These are phyloP conservation scores for Sepiola atlantica DNA, from an alignment of 2,888 invertebrate genomes.

Conservation along the genomic window DNA sequence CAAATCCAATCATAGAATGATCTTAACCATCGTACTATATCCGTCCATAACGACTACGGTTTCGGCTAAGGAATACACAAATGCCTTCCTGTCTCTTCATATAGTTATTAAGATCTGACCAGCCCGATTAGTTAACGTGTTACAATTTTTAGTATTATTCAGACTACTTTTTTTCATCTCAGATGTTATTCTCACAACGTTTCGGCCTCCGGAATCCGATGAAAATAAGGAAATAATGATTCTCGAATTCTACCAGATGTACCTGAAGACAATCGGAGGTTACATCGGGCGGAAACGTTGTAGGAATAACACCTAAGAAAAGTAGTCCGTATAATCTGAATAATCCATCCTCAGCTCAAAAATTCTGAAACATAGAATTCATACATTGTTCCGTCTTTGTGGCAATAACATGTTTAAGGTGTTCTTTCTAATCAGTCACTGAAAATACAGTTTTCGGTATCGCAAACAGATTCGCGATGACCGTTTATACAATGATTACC, in stretches of 20 bases:
- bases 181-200: too few species aligned
- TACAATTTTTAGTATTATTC: too few species aligned
- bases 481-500: constrained; percentile 55
- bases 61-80: neutral
- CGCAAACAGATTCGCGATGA: constrained; percentile 61
- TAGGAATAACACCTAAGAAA: too few species aligned
- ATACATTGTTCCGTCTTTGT: constrained; percentile 55
- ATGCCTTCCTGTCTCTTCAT: neutral
- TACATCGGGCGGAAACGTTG: too few species aligned
- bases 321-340: too few species aligned
- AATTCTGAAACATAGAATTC: constrained; percentile 56
- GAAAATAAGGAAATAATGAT: too few species aligned
- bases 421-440: constrained; percentile 54
- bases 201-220: too few species aligned
- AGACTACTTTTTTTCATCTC: too few species aligned
- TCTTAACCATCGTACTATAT: neutral
- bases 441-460: constrained; percentile 54
- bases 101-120: neutral
- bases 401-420: constrained; percentile 55
- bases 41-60: neutral
- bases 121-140: constrained; percentile 41
- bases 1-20: too few species aligned
- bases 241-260: too few species aligned
- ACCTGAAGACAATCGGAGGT: too few species aligned
- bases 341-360: too few species aligned